Conservation (phyloP, 2,888 invertebrate species). For the Laspeyria flexula region DNA sequence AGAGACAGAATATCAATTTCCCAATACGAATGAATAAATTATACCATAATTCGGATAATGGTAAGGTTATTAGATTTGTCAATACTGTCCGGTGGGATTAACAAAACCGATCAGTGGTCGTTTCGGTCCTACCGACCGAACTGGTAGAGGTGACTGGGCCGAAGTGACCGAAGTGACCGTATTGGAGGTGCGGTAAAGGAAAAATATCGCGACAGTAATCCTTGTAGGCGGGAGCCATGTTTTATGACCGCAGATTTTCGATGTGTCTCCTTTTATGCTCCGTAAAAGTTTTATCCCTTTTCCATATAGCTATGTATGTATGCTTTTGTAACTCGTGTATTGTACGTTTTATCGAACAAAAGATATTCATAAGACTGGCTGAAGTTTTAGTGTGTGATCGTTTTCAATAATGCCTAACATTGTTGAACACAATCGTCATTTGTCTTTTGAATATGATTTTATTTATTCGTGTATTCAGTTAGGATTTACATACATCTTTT, state of each 20-base stretch:
- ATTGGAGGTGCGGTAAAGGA: constrained; percentile 24
- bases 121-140: neutral
- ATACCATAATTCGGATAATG: constrained; percentile 35
- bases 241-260: constrained; percentile 73
- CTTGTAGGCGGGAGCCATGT: constrained; percentile 50
- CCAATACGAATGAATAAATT: constrained; percentile 30
- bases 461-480: neutral
- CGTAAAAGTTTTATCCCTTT: constrained; percentile 71
- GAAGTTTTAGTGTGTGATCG: constrained; percentile 35
- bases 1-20: constrained; percentile 22
- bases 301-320: constrained; percentile 56
- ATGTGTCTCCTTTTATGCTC: constrained; percentile 71
- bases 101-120: constrained; percentile 2
- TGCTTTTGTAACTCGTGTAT: constrained; percentile 53
- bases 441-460: constrained; percentile 1
- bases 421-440: constrained; percentile 19
- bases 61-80: constrained; percentile 39
- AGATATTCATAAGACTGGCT: constrained; percentile 38
- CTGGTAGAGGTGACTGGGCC: constrained; percentile 16
- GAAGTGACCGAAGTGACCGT: constrained; percentile 19
- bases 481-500: no score
- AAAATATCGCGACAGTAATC: constrained; percentile 43
- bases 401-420: constrained; percentile 41
- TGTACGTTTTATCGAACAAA: constrained; percentile 41
- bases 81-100: constrained; percentile 25